Evolutionary conservation across 2,888 invertebrate genomes (phyloP), one percentile per base, ranked within the genome.

Genomic region (Lithophane socia): DNA sequence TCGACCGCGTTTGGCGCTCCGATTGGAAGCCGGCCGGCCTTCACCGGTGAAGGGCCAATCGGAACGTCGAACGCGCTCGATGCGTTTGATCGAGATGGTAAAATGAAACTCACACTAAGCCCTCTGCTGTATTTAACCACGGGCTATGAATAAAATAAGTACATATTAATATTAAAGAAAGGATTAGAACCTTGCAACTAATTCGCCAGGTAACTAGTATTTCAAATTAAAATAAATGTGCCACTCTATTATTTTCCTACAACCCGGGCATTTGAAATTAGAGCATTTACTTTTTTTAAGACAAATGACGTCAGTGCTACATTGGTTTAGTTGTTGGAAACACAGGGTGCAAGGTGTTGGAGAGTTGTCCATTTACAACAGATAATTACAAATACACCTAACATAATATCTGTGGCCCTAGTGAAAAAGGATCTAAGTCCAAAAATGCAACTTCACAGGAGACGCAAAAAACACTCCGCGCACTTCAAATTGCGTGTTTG

Each of bases 191-290:
- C 24, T 58, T n/a, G 65, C 44, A 63, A 21, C 44, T 10, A 16
- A 8, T 7, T 47, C 9, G 21, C 70, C 47, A 66, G 10, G 47
- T 37, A 47, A 47, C 70, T 9, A 65, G 68, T 49, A 5, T n/a
- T 67, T 13, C 42, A 37, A 42, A 69, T 69, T 69, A 49, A 69
- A 52, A 49, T n/a, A 64, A 64, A 64, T 42, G n/a, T n/a, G 13
- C 42, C n/a, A 42, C 42, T 42, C 9, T 16, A n/a, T 70, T 49
- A 13, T 52, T 9, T 13, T 72, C n/a, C 9, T 72, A 16, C 42
- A 29, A 49, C 47, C 7, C 2, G 3, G 21, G 1, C 29, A 47
- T 47, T 56, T 74, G 52, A 44, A 56, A 73, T 73, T 29, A 29
- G 29, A 29, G 37, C 9, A 29, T 29, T 29, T 29, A 49, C 8